Evolutionary conservation across 2,888 invertebrate genomes (phyloP).

Genomic region (Crepidodera aurea): DNA sequence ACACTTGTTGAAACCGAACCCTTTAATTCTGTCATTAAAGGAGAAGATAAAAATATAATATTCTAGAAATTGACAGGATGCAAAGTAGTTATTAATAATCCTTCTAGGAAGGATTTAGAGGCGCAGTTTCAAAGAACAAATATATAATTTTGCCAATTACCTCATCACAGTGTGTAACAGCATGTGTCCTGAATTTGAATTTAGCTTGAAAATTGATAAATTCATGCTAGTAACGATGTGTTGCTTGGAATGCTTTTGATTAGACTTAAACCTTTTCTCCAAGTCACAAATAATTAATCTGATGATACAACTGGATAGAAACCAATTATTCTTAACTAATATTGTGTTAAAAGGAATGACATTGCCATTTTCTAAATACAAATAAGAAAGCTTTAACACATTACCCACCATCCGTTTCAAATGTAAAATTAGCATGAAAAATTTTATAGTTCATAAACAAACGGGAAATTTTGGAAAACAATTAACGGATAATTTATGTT

Average conservation of each 20-base stretch:
- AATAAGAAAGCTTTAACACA: too few species aligned
- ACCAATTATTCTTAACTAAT: too few species aligned
- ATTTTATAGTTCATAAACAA: too few species aligned
- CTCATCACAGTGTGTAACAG: slow-evolving; percentile 14
- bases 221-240: neutral
- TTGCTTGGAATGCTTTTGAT: slow-evolving; percentile 10
- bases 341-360: too few species aligned
- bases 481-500: too few species aligned
- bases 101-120: slow-evolving; percentile 4
- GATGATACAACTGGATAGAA: neutral
- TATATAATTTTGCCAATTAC: slow-evolving; percentile 14
- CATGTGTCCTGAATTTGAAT: slow-evolving; percentile 15
- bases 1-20: too few species aligned
- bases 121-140: neutral
- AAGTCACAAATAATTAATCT: slow-evolving; percentile 3
- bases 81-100: neutral
- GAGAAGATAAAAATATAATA: too few species aligned
- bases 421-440: too few species aligned
- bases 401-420: too few species aligned
- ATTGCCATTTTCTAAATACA: too few species aligned
- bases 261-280: neutral
- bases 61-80: neutral
- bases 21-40: too few species aligned
- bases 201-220: slow-evolving; percentile 17
- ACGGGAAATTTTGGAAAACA: too few species aligned